Evolutionary conservation across 2,888 invertebrate species (phyloP).

Genomic region (Hyalella azteca): DNA sequence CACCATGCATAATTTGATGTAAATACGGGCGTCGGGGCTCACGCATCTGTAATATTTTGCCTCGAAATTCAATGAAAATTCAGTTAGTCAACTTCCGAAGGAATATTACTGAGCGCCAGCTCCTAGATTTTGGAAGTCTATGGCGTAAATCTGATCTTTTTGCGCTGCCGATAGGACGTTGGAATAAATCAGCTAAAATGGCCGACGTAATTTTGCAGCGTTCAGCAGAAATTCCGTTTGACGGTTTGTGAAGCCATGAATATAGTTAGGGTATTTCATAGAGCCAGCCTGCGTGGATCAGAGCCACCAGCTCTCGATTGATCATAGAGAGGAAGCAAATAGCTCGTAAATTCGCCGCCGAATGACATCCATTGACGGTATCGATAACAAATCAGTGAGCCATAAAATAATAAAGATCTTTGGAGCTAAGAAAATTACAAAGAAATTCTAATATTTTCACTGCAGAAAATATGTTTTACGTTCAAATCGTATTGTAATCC

Average conservation of each 20-base stretch:
- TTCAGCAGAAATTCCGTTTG: conserved; percentile 23
- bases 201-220: conserved; percentile 25
- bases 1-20: conserved; percentile 8
- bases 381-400: too few relatives aligned
- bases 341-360: too few relatives aligned
- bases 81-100: neutral
- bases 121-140: neutral
- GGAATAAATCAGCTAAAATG: conserved; percentile 26
- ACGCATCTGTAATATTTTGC: neutral
- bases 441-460: too few relatives aligned
- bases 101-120: neutral
- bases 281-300: too few relatives aligned
- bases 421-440: too few relatives aligned
- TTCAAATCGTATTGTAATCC: neutral
- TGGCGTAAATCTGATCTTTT: neutral
- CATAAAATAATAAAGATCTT: too few relatives aligned
- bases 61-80: neutral
- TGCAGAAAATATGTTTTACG: neutral
- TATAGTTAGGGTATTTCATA: conserved; percentile 17
- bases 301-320: too few relatives aligned
- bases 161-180: neutral
- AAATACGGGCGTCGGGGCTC: neutral
- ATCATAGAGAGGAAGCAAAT: too few relatives aligned
- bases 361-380: too few relatives aligned
- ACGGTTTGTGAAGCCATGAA: conserved; percentile 19